Evolutionary conservation across 2,113 vertebrate species (phyloP).

Genomic region (Spheniscus mendiculus): DNA sequence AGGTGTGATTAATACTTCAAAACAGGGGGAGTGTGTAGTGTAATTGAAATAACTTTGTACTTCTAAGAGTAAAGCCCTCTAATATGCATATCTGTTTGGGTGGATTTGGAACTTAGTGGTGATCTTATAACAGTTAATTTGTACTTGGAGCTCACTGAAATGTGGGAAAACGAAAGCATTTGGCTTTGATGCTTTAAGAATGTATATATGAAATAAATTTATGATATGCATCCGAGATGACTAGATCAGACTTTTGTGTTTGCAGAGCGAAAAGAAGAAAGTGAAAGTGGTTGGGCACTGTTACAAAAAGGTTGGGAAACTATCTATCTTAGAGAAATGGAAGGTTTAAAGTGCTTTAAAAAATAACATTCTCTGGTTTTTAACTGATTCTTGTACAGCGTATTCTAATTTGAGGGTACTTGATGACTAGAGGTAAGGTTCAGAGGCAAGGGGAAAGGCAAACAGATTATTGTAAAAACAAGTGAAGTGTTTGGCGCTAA

Average conservation of each 20-base stretch:
- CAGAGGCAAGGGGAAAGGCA: background rate
- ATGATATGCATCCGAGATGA: background rate
- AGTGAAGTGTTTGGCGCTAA: background rate
- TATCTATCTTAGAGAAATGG: background rate
- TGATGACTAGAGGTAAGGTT: background rate
- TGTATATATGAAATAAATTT: slow-evolving; percentile 49
- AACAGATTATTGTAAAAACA: background rate
- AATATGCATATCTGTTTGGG: slow-evolving; percentile 16
- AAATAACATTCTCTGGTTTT: background rate
- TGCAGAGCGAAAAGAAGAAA: background rate
- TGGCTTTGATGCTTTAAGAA: slow-evolving; percentile 38
- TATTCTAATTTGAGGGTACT: background rate
- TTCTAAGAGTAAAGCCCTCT: slow-evolving; percentile 38
- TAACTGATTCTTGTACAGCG: background rate
- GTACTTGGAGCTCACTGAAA: background rate
- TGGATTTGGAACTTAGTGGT: background rate
- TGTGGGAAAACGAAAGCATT: background rate
- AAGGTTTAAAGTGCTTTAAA: background rate
- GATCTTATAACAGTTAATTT: background rate
- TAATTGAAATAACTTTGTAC: slow-evolving; percentile 62
- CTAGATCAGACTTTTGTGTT: background rate
- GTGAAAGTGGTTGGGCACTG: background rate
- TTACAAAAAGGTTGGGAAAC: background rate
- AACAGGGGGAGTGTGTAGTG: background rate
- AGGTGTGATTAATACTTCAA: slow-evolving; percentile 28